Percentiles rank a stretch among this genome's conserved stretches.
Conservation (phyloP, 2,888 invertebrate species). For the Alsophila aescularia region DNA sequence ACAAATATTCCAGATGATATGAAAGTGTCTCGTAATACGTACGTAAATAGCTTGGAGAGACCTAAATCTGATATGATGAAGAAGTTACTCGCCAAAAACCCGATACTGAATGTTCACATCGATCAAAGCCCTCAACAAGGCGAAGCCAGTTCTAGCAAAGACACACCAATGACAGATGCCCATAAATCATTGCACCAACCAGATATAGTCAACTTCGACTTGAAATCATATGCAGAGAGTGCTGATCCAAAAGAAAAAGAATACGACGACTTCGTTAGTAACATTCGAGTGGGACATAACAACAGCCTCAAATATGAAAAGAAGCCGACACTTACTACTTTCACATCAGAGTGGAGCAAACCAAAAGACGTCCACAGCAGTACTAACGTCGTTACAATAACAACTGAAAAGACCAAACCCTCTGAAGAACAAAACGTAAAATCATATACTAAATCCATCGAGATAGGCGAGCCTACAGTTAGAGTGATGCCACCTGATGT, state of each 20-base stretch:
- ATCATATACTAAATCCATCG: conserved; percentile 79
- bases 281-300: conserved; percentile 77
- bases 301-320: conserved; percentile 71
- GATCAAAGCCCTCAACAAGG: conserved; percentile 64
- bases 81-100: conserved; percentile 81
- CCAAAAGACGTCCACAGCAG: conserved; percentile 57
- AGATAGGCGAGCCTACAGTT: conserved; percentile 72
- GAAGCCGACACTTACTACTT: conserved; percentile 58
- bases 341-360: conserved; percentile 66
- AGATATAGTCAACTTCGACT: conserved; percentile 79
- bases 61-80: conserved; percentile 86
- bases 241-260: conserved; percentile 60
- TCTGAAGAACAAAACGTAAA: conserved; percentile 62
- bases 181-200: conserved; percentile 79
- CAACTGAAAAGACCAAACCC: conserved; percentile 66
- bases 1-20: conserved; percentile 87
- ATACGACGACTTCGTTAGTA: conserved; percentile 78
- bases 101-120: conserved; percentile 75
- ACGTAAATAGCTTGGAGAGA: conserved; percentile 85
- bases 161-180: conserved; percentile 67
- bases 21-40: conserved; percentile 85
- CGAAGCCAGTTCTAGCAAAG: conserved; percentile 65
- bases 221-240: conserved; percentile 60
- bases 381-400: conserved; percentile 77
- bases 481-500: conserved; percentile 76